Evolutionary conservation across 1,140 invertebrate genomes (phyloP).

Genomic region (Diorhabda elongata): DNA sequence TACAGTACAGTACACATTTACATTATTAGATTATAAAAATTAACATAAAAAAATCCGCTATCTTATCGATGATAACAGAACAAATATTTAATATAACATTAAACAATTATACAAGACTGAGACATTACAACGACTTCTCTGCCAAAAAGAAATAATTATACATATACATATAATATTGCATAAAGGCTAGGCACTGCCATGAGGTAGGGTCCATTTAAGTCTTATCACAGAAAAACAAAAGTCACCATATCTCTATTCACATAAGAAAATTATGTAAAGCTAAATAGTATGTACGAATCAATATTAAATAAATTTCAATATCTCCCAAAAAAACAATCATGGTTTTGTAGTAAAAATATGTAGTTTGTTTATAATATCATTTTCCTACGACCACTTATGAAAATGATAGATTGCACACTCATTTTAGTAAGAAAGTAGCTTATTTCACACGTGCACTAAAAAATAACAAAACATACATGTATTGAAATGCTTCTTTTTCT

Average conservation of each 20-base stretch:
- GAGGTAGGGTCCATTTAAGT: constrained; percentile 41
- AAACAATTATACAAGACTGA: constrained; percentile 8
- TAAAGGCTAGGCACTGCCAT: constrained; percentile 45
- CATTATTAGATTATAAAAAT: constrained; percentile 28
- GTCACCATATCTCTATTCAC: constrained; percentile 20
- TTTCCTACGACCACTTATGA: no score
- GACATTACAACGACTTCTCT: constrained; percentile 6
- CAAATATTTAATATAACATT: constrained; percentile 6
- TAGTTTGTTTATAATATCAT: no score
- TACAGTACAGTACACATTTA: constrained; percentile 36
- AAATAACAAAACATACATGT: no score
- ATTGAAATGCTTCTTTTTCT: no score
- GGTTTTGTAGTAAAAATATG: no score
- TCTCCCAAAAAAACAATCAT: no score
- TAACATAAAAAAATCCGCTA: constrained; percentile 19
- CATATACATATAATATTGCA: constrained; percentile 35
- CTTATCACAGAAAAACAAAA: constrained; percentile 48
- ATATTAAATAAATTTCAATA: no score
- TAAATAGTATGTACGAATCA: constrained; percentile 9
- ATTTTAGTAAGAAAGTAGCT: no score
- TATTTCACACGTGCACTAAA: no score
- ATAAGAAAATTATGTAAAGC: constrained; percentile 18
- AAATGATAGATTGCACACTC: no score
- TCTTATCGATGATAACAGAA: constrained; percentile 5
- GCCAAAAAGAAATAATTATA: constrained; percentile 11